These are phyloP conservation scores for Amphipoea oculea DNA, from an alignment of 2,888 invertebrate genomes.

Conservation along the genomic window DNA sequence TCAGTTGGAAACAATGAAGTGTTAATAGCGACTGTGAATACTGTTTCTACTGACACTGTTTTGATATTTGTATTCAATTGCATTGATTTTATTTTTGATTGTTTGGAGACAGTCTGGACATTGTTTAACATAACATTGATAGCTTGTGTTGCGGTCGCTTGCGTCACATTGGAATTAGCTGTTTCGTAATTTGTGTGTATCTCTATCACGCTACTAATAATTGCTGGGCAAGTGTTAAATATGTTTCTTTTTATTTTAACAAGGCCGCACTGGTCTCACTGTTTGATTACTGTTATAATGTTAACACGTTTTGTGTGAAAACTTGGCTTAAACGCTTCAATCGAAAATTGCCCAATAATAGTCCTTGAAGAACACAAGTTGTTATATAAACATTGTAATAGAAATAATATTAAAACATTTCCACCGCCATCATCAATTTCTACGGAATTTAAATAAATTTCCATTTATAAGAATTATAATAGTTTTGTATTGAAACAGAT, in stretches of 20 bases:
- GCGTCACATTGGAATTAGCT: conserved; percentile 41
- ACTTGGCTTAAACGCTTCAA: conserved; percentile 11
- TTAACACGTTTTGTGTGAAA: conserved; percentile 39
- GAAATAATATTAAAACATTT: conserved; percentile 42
- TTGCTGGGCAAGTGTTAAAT: conserved; percentile 18
- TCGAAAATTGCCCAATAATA: conserved; percentile 23
- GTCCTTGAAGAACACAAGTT: conserved; percentile 66
- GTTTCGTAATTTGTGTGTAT: conserved; percentile 48
- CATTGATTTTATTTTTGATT: conserved; percentile 56
- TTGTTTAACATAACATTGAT: conserved; percentile 50
- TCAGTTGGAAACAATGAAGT: conserved; percentile 46
- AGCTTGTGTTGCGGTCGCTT: conserved; percentile 40
- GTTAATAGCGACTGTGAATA: conserved; percentile 35
- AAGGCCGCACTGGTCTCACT: conserved; percentile 15
- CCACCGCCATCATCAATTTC: conserved; percentile 35
- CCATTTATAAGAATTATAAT: conserved; percentile 37
- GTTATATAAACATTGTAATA: conserved; percentile 47
- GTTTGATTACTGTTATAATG: conserved; percentile 27
- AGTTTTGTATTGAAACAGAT: conserved; percentile 52
- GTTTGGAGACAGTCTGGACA: conserved; percentile 50
- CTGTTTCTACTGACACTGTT: conserved; percentile 30
- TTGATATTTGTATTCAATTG: conserved; percentile 42
- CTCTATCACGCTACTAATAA: conserved; percentile 26
- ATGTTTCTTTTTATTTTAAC: conserved; percentile 11
- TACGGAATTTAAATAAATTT: conserved; percentile 57